Conservation (phyloP, 2,888 invertebrate genomes). For the Drosophila subsilvestris region DNA sequence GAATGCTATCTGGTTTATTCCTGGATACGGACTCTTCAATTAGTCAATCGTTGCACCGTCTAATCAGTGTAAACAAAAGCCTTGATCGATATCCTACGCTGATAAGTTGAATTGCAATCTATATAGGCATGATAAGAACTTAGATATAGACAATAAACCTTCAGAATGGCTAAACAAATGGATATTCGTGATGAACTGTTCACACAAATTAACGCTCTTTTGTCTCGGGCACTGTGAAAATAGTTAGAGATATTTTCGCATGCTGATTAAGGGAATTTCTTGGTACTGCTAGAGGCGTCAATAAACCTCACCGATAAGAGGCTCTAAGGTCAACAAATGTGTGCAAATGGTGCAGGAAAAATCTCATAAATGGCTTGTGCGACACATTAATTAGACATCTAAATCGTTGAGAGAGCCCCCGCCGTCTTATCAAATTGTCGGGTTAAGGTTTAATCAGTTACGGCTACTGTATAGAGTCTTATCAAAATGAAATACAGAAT, state of each 20-base stretch:
- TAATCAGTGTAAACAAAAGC: slow-evolving; percentile 26
- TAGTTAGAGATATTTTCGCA: background rate
- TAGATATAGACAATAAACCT: background rate
- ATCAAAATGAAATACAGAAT: slow-evolving; percentile 16
- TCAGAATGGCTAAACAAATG: background rate
- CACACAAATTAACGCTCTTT: slow-evolving; percentile 24
- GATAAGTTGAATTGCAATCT: slow-evolving; percentile 15
- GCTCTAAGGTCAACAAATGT: background rate
- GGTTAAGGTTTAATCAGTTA: slow-evolving; percentile 8
- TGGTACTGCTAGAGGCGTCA: background rate
- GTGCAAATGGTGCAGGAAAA: slow-evolving; percentile 18
- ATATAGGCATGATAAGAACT: slow-evolving; percentile 25
- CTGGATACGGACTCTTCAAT: slow-evolving; percentile 16
- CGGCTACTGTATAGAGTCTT: slow-evolving; percentile 44
- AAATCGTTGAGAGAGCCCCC: slow-evolving; percentile 26
- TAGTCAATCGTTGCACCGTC: background rate
- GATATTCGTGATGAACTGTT: background rate
- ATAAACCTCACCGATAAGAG: slow-evolving; percentile 9
- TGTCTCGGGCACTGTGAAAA: slow-evolving; percentile 11
- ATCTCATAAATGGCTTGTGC: slow-evolving; percentile 45
- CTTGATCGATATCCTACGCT: slow-evolving; percentile 13
- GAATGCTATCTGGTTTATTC: slow-evolving; percentile 39
- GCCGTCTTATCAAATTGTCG: slow-evolving; percentile 45
- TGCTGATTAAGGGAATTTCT: slow-evolving; percentile 15
- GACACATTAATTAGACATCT: slow-evolving; percentile 27